A percentile compares a stretch with the other conserved stretches of the same genome.
These are phyloP conservation scores for Garrulus glandarius DNA, from an alignment of 2,797 vertebrate genomes.

Conservation along the genomic window DNA sequence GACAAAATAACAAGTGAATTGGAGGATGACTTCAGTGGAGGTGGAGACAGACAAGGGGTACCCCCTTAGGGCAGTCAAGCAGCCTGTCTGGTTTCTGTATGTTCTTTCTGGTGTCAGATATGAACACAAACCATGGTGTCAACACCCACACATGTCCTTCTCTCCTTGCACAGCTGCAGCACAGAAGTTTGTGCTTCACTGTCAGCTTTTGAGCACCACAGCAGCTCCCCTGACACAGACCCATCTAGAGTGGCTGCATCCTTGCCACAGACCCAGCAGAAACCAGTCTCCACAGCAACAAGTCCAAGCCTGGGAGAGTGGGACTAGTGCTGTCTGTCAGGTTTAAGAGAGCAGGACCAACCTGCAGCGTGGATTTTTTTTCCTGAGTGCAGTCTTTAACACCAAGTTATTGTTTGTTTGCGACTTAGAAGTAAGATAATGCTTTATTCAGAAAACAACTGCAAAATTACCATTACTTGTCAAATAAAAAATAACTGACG, in stretches of 20 bases:
- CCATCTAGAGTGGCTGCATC: too few relatives aligned
- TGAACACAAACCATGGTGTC: fast-evolving
- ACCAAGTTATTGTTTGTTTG: not conserved
- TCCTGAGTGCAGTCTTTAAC: not conserved
- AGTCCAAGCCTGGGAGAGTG: not conserved
- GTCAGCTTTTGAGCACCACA: not conserved
- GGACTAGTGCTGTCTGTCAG: not conserved
- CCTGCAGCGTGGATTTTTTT: not conserved
- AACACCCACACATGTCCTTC: fast-evolving
- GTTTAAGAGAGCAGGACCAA: not conserved
- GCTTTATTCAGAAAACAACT: not conserved
- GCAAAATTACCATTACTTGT: not conserved
- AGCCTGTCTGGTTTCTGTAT: not conserved
- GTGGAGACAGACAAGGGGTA: not conserved
- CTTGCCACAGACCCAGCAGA: not conserved
- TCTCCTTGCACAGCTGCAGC: not conserved
- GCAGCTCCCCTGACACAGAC: not conserved
- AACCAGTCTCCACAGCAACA: not conserved
- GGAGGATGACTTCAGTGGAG: not conserved
- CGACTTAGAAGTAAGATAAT: not conserved
- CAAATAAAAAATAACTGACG: not conserved
- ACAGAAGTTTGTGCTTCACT: not conserved
- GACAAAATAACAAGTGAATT: not conserved
- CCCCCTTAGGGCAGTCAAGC: not conserved
- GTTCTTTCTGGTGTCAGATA: not conserved